phyloP scores from a whole-genome alignment of 2,888 invertebrate genomes.

The Tuberolachnus salignus region DNA sequence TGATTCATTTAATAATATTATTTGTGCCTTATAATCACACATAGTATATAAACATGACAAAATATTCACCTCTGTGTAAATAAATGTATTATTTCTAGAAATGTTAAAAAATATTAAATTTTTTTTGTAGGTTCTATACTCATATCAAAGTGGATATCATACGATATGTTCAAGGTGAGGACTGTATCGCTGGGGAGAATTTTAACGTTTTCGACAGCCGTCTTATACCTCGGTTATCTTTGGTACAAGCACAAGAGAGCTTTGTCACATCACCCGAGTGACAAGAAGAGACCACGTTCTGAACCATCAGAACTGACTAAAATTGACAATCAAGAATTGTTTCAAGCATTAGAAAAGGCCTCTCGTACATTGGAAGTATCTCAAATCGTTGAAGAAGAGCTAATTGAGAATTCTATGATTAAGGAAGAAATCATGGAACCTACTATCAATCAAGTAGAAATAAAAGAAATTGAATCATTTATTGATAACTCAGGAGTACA shows the following conservation, averaged over 20 bases:
- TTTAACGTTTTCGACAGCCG: constrained; percentile 81
- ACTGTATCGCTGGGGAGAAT: constrained; percentile 62
- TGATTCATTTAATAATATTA: no score
- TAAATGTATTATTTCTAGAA: no score
- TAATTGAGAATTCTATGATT: neutral
- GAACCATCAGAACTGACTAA: constrained; percentile 42
- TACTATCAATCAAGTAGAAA: constrained; percentile 21
- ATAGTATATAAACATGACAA: no score
- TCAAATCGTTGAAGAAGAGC: constrained; percentile 29
- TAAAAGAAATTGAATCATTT: constrained; percentile 14
- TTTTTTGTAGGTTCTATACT: constrained; percentile 41
- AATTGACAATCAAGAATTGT: constrained; percentile 43
- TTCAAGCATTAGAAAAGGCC: constrained; percentile 35
- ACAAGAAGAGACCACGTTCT: constrained; percentile 48
- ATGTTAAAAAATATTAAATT: neutral
- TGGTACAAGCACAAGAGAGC: constrained; percentile 84
- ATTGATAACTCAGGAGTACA: neutral
- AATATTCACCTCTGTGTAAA: no score
- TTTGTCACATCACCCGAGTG: constrained; percentile 64
- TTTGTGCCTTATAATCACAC: no score
- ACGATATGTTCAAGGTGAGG: constrained; percentile 56
- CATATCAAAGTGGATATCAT: constrained; percentile 54
- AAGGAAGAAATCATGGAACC: constrained; percentile 37
- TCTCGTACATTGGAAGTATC: constrained; percentile 30
- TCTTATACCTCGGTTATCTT: constrained; percentile 77